These are phyloP conservation scores for Triplophysa siluroides DNA, from an alignment of 2,113 vertebrate species.

Conservation along the genomic window DNA sequence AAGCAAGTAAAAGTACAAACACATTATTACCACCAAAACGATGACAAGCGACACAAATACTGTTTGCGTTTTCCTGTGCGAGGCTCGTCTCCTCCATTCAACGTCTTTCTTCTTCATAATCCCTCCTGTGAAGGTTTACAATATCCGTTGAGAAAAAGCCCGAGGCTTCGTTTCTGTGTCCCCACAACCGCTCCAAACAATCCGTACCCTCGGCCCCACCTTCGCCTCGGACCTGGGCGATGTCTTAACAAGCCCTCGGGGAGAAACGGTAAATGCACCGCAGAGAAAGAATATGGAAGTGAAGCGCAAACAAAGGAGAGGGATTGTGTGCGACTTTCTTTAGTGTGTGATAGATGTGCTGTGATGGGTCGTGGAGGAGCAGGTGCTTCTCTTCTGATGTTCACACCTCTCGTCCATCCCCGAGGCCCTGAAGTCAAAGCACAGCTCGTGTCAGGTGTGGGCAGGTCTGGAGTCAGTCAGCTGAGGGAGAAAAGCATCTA, in stretches of 20 bases:
- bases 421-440: background rate
- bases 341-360: background rate
- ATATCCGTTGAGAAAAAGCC: slow-evolving; percentile 35
- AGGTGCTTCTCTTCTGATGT: slow-evolving; percentile 20
- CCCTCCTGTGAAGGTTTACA: slow-evolving; percentile 52
- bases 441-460: slow-evolving; percentile 33
- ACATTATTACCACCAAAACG: slow-evolving; percentile 66
- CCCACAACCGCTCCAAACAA: slow-evolving; percentile 51
- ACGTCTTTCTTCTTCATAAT: slow-evolving; percentile 61
- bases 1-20: slow-evolving; percentile 70
- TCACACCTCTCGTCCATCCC: background rate
- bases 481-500: background rate
- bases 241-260: slow-evolving; percentile 58
- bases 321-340: background rate
- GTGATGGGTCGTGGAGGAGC: background rate
- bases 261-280: slow-evolving; percentile 54
- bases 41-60: slow-evolving; percentile 60
- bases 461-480: slow-evolving; percentile 8
- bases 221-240: slow-evolving; percentile 29
- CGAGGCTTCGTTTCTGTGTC: slow-evolving; percentile 45
- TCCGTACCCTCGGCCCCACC: slow-evolving; percentile 20
- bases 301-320: background rate
- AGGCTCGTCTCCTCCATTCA: slow-evolving; percentile 56
- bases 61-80: slow-evolving; percentile 54
- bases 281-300: slow-evolving; percentile 56